A percentile compares a stretch with the other conserved stretches of the same genome.
These are phyloP conservation scores for Heterodera filipjevi DNA, from an alignment of 2,888 invertebrate species.

Conservation along the genomic window DNA sequence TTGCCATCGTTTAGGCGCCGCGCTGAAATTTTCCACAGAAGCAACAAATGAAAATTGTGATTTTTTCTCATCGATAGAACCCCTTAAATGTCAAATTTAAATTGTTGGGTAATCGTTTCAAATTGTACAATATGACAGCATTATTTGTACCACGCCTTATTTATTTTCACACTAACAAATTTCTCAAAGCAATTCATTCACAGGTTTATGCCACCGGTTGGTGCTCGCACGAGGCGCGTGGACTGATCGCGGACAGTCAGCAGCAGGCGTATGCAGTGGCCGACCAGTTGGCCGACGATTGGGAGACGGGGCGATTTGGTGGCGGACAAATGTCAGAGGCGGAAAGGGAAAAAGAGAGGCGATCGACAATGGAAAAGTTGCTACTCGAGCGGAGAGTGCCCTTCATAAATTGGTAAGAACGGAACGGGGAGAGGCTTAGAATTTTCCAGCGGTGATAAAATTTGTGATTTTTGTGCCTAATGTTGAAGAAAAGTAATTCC, in stretches of 20 bases:
- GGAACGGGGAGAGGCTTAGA: too few species aligned
- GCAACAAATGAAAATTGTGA: too few species aligned
- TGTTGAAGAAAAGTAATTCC: too few species aligned
- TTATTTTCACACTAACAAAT: too few species aligned
- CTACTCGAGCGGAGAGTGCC: neutral
- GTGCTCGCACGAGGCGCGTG: slow-evolving; percentile 60
- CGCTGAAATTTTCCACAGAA: too few species aligned
- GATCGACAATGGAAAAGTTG: neutral
- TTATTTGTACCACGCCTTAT: neutral
- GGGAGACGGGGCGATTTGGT: slow-evolving; percentile 42
- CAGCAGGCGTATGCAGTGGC: slow-evolving; percentile 45
- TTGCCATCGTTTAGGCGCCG: too few species aligned
- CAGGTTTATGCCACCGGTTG: slow-evolving; percentile 41
- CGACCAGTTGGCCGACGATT: slow-evolving; percentile 23
- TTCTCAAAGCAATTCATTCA: too few species aligned
- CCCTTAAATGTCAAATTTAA: too few species aligned
- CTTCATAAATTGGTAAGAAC: slow-evolving; percentile 22
- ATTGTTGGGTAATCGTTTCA: too few species aligned
- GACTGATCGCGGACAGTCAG: slow-evolving; percentile 63
- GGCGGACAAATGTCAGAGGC: neutral
- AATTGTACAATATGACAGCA: neutral
- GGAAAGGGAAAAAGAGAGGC: neutral
- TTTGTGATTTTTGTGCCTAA: too few species aligned
- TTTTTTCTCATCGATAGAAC: too few species aligned
- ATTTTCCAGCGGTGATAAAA: too few species aligned